Evolutionary conservation across 1,140 invertebrate genomes (phyloP), one percentile per base, ranked within the genome.

Genomic region (Drosophila repletoides): DNA sequence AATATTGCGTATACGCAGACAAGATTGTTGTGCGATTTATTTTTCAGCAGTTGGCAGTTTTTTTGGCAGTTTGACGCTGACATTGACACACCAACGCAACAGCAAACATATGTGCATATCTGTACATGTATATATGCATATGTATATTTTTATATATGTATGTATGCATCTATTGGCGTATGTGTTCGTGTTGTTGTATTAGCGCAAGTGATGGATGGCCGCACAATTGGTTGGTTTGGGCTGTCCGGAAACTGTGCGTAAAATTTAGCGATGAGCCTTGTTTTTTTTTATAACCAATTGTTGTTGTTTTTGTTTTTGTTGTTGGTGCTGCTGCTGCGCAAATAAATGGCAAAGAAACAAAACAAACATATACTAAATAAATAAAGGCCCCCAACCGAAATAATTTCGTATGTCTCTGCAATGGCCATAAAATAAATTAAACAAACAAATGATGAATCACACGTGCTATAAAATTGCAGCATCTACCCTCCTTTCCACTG

Each of bases 221-320:
- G 41, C 52, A 58, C 52, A 65, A 48, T 65, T 65, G 51, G 41
- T 58, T 58, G 33, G 40, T 9, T 15, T 64, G 38, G 26, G 58
- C 21, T 21, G 24, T 38, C 31, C 51, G 59, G 60, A 58, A 70
- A 65, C 38, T 65, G 61, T 70, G 67, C 67, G 67, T 70, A 65
- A 65, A 70, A 70, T 65, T 45, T 51, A 51, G 52, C 67, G 65
- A 51, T 51, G 56, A 31, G 21, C 49, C 52, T 55, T 48, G 63
- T 51, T 69, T 69, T 69, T 49, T 48, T 65, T 65, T 65, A 55
- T 51, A 67, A 49, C 59, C 56, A 59, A 53, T 67, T 61, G 56
- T 61, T 60, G 22, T 45, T 45, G 26, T 4, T 9, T 5, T 28
- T 28, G 1, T 52, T 52, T 19, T 14, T 14, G 17, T n/a, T 19